Percentiles rank a stretch among this genome's conserved stretches.
These are phyloP conservation scores for Nannobrachium achirus DNA, from an alignment of 2,113 vertebrate species.

Conservation along the genomic window DNA sequence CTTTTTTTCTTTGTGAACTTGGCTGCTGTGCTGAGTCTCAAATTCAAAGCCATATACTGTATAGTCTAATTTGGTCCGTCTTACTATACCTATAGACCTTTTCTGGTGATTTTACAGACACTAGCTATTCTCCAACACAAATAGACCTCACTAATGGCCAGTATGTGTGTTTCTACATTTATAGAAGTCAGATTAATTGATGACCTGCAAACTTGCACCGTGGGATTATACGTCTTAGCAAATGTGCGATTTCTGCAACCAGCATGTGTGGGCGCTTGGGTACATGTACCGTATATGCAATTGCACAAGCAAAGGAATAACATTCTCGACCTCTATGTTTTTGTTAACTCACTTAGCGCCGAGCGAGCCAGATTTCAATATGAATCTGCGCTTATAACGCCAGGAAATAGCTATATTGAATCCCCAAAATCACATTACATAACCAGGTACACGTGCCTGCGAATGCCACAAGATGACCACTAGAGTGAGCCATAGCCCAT, in stretches of 20 bases:
- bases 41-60: neutral
- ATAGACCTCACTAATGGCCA: neutral
- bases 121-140: neutral
- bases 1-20: slow-evolving; percentile 16
- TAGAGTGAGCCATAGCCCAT: too few species aligned
- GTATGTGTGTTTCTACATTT: neutral
- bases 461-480: too few species aligned
- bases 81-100: neutral
- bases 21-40: neutral
- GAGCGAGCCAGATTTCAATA: too few species aligned
- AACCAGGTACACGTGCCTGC: too few species aligned
- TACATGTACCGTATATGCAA: slow-evolving; percentile 4
- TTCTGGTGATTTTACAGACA: neutral
- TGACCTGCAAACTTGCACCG: slow-evolving; percentile 1
- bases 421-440: too few species aligned
- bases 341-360: too few species aligned
- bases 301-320: slow-evolving; percentile 2
- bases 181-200: neutral
- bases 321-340: slow-evolving; percentile 5
- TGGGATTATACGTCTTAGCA: neutral
- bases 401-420: too few species aligned
- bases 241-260: slow-evolving; percentile 5
- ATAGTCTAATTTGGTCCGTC: slow-evolving; percentile 16
- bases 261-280: neutral
- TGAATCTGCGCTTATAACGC: too few species aligned